phyloP scores from a whole-genome alignment of 2,113 vertebrate species.

The Pomatorhinus ruficollis region DNA sequence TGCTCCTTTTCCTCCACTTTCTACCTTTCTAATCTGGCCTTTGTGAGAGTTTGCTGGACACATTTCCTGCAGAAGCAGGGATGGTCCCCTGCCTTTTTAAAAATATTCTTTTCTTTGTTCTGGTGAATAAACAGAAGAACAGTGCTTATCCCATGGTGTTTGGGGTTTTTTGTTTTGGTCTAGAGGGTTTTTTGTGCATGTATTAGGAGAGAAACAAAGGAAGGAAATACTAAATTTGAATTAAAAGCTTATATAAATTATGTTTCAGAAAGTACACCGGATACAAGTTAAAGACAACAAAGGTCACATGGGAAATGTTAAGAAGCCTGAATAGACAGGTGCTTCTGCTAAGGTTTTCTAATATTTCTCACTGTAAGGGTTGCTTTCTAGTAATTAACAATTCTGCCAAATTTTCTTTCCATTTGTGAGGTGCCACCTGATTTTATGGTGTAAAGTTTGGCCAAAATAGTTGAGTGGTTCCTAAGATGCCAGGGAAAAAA shows the following conservation, averaged over 20 bases:
- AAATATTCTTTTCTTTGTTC: slow-evolving; percentile 21
- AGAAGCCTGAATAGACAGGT: neutral
- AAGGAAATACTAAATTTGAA: slow-evolving; percentile 33
- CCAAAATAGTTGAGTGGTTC: neutral
- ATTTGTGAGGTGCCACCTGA: neutral
- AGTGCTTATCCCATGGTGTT: neutral
- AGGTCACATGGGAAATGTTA: neutral
- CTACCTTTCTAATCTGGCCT: neutral
- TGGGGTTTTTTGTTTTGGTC: neutral
- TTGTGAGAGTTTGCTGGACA: neutral
- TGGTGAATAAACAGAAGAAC: slow-evolving; percentile 26
- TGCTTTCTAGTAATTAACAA: neutral
- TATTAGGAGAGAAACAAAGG: neutral
- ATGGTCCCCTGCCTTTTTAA: neutral
- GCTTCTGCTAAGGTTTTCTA: neutral
- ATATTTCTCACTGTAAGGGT: neutral
- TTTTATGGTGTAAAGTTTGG: neutral
- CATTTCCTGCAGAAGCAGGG: neutral
- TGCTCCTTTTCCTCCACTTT: neutral
- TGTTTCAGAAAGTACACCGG: slow-evolving; percentile 38
- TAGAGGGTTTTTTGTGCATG: neutral
- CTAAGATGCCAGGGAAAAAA: neutral
- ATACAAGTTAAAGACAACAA: slow-evolving; percentile 1
- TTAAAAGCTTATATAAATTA: slow-evolving; percentile 29
- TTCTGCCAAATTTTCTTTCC: neutral